Base-by-base conservation (phyloP, 2,797 vertebrate species). In the Thaleichthys pacificus region DNA sequence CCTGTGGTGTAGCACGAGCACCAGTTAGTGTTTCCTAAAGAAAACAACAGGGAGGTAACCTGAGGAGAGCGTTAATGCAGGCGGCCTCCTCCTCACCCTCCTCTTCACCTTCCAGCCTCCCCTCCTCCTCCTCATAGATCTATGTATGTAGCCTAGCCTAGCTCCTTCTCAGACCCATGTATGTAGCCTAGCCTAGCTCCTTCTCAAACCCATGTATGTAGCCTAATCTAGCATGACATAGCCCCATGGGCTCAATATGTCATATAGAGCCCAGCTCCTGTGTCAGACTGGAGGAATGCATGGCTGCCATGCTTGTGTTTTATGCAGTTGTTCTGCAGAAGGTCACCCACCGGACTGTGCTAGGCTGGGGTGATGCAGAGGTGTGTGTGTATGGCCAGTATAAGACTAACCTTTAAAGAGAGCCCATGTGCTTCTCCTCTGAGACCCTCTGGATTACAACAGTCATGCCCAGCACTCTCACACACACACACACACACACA, bases 1-100 rank as follows among this genome's bases (percentile, higher is more conserved):
- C 86, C 88, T 87, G 77, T 70, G 78, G 79, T 83, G 85, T 76
- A 78, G 81, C 75, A 26, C 71, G 81, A 87, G 83, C 81, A 74
- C 68, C 85, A 79, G 80, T 90, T 88, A 89, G 84, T 87, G 85
- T 89, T 91, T 91, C 87, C 89, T 87, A 88, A 93, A 91, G 87
- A 91, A 91, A 93, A 92, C 89, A 92, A 85, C 81, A 85, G 73
- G 8, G 79, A 85, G 82, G 83, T 69, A 91, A 93, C 85, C 84
- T 77, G 86, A 93, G 80, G 86, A 84, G 84, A 47, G 77, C n/a
- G 69, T 84, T 91, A 91, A 89, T 89, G 77, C 78, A 61, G 77
- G 72, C 51, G 19, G 30, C 57, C 83, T 79, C 75, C 79, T 73
- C 70, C n/a, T 56, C 4, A 75, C 62, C 19, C 28, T 26, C 60